These are phyloP conservation scores for Acrobasis suavella DNA, from an alignment of 2,888 invertebrate genomes.

Conservation along the genomic window DNA sequence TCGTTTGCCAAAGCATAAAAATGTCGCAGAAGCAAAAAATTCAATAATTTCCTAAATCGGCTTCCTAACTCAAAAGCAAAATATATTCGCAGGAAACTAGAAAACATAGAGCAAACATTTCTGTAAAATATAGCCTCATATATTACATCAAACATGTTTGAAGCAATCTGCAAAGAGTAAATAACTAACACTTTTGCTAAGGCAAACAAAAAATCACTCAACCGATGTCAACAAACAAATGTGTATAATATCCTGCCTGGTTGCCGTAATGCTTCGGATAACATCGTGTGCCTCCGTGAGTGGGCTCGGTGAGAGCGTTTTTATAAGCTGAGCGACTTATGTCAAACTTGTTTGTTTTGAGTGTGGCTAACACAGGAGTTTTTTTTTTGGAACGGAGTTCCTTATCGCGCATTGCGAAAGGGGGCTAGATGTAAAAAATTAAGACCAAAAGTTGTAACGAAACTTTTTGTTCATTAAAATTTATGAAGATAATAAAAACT, in stretches of 20 bases:
- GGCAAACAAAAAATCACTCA: neutral
- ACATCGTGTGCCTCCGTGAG: slow-evolving; percentile 37
- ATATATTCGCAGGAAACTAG: neutral
- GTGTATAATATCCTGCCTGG: slow-evolving; percentile 45
- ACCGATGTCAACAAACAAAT: slow-evolving; percentile 40
- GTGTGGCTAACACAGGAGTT: no score
- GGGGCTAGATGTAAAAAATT: no score
- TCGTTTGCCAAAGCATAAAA: no score
- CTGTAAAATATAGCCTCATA: neutral
- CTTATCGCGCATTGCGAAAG: no score
- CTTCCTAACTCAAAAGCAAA: no score
- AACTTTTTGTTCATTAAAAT: no score
- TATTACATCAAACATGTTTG: neutral
- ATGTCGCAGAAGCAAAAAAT: no score
- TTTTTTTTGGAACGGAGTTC: no score
- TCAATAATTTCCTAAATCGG: no score
- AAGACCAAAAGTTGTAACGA: no score
- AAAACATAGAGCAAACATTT: neutral
- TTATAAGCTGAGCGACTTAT: neutral
- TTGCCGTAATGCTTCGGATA: slow-evolving; percentile 46
- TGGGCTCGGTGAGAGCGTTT: slow-evolving; percentile 3
- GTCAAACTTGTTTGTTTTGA: no score
- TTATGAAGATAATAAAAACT: no score
- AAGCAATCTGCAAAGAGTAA: slow-evolving; percentile 1
- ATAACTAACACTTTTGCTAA: neutral